These are phyloP conservation scores for Lanistes nyassanus DNA, from an alignment of 1,140 invertebrate species.

Conservation along the genomic window DNA sequence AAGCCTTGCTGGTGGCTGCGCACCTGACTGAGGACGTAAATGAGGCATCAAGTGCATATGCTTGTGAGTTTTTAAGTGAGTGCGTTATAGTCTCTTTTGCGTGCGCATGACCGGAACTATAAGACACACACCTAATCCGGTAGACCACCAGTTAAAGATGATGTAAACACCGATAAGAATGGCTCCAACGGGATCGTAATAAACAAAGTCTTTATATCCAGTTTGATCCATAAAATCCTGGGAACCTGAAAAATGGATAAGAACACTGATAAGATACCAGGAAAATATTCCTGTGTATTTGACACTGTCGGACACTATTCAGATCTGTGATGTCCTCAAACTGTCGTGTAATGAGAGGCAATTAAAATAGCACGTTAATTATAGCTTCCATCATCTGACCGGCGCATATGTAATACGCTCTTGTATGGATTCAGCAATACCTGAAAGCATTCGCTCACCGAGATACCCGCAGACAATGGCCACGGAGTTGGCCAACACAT, in stretches of 20 bases:
- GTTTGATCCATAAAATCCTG: constrained; percentile 37
- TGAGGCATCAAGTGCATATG: too few species aligned
- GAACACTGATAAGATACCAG: not conserved
- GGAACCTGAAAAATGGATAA: constrained; percentile 33
- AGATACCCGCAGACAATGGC: constrained; percentile 60
- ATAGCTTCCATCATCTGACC: not conserved
- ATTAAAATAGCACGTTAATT: not conserved
- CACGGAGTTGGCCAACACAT: constrained; percentile 67
- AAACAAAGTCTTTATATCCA: constrained; percentile 44
- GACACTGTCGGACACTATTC: too few species aligned
- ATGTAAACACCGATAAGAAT: constrained; percentile 68
- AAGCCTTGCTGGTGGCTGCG: too few species aligned
- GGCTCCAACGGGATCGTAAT: constrained; percentile 68
- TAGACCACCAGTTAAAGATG: constrained; percentile 62
- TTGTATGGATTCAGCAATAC: not conserved
- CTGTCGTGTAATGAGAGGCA: not conserved
- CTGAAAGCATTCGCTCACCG: constrained; percentile 34
- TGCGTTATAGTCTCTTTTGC: too few species aligned
- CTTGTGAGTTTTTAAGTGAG: too few species aligned
- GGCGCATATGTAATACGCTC: not conserved
- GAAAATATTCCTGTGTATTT: too few species aligned
- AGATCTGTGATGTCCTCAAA: too few species aligned
- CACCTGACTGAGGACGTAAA: too few species aligned
- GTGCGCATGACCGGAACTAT: not conserved
- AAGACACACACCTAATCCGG: constrained; percentile 52